phyloP scores from a whole-genome alignment of 2,113 vertebrate genomes.

The Gracilinanus agilis region DNA sequence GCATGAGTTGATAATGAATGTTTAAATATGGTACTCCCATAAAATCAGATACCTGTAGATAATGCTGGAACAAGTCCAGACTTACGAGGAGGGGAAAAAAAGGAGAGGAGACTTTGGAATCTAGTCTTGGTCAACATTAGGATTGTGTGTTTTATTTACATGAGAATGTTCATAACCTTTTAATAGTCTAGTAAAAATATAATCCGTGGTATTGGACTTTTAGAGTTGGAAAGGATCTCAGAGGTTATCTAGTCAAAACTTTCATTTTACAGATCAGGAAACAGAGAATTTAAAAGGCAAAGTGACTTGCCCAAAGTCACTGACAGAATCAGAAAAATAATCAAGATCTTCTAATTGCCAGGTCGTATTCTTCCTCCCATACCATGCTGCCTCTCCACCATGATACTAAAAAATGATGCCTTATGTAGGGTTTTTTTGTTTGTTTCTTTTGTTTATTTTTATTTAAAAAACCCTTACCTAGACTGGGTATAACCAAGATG shows the following conservation, averaged over 20 bases:
- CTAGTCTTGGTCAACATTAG: constrained; percentile 75
- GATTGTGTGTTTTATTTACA: constrained; percentile 74
- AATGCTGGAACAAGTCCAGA: constrained; percentile 80
- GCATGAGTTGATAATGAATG: constrained; percentile 87
- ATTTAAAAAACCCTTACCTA: neutral
- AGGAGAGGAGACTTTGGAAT: constrained; percentile 48
- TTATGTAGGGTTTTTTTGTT: constrained; percentile 30
- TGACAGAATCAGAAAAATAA: neutral
- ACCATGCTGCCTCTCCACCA: neutral
- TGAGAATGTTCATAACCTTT: constrained; percentile 71
- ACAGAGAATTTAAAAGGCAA: neutral
- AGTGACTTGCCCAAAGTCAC: neutral
- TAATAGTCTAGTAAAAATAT: constrained; percentile 72
- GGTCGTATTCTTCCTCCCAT: neutral
- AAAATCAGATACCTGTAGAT: constrained; percentile 83
- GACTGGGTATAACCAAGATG: constrained; percentile 23
- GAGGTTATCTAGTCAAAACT: neutral
- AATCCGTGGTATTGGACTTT: constrained; percentile 68
- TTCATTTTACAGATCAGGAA: constrained; percentile 19
- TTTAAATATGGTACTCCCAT: constrained; percentile 84
- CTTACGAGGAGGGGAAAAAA: constrained; percentile 52
- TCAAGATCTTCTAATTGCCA: neutral
- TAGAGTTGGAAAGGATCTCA: constrained; percentile 37
- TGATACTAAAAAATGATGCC: constrained; percentile 16
- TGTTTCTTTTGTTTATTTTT: no score